Conservation (phyloP, 2,888 invertebrate species). For the Erannis defoliaria region DNA sequence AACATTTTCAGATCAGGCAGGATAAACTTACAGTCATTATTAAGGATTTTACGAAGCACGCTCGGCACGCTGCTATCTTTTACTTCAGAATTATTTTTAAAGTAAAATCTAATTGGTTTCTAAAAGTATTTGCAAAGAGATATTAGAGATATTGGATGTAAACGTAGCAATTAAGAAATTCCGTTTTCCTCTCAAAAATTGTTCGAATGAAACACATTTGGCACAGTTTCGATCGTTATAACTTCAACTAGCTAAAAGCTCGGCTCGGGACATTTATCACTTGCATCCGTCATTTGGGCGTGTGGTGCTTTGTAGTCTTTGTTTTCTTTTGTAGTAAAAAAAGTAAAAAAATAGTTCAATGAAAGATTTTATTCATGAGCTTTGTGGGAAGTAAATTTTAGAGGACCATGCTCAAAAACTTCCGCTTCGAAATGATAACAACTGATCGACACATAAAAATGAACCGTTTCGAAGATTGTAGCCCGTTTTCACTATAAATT, state of each 20-base stretch:
- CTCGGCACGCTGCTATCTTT: neutral
- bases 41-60: neutral
- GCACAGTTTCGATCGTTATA: constrained; percentile 50
- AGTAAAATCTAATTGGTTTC: constrained; percentile 4
- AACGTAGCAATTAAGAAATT: constrained; percentile 31
- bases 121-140: constrained; percentile 19
- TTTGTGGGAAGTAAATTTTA: no score
- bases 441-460: neutral
- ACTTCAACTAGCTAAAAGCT: constrained; percentile 40
- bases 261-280: constrained; percentile 41
- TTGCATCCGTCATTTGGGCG: constrained; percentile 47
- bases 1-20: no score
- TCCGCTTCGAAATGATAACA: no score
- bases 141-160: constrained; percentile 7
- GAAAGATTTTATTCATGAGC: neutral
- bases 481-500: neutral
- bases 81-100: neutral
- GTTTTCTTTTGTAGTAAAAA: constrained; percentile 17
- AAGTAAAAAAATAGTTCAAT: neutral
- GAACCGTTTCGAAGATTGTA: neutral
- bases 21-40: neutral
- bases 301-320: constrained; percentile 31
- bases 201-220: constrained; percentile 43
- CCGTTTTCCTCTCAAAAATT: constrained; percentile 33
- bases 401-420: no score